Conservation (phyloP, 2,888 invertebrate genomes). For the Sipha maydis region DNA sequence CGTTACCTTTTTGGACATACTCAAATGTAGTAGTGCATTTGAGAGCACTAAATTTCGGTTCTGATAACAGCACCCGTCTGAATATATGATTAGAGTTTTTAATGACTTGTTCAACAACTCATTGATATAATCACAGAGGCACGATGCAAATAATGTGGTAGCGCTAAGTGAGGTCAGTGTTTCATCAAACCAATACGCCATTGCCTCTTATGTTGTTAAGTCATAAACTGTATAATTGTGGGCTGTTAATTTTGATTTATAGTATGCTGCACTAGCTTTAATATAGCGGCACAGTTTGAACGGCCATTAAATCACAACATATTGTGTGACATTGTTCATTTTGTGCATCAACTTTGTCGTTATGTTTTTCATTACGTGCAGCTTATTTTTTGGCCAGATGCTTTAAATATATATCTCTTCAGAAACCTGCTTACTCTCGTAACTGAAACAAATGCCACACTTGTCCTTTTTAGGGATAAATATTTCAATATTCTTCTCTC, state of each 20-base stretch:
- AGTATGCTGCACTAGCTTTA: too few species aligned
- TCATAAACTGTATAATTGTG: slow-evolving; percentile 65
- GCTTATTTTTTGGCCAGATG: slow-evolving; percentile 53
- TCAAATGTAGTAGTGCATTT: slow-evolving; percentile 65
- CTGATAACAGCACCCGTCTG: slow-evolving; percentile 66
- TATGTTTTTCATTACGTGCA: slow-evolving; percentile 60
- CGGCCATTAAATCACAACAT: slow-evolving; percentile 63
- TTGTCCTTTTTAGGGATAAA: slow-evolving; percentile 65
- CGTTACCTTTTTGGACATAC: slow-evolving; percentile 62
- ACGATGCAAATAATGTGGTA: slow-evolving; percentile 58
- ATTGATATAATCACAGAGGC: slow-evolving; percentile 60
- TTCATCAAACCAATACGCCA: slow-evolving; percentile 65
- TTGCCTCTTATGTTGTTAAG: slow-evolving; percentile 64
- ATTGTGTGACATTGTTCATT: slow-evolving; percentile 14
- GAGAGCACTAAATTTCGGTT: slow-evolving; percentile 65
- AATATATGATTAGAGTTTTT: slow-evolving; percentile 64
- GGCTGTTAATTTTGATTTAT: too few species aligned
- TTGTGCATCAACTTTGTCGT: slow-evolving; percentile 61
- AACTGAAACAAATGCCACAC: slow-evolving; percentile 64
- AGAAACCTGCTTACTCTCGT: slow-evolving; percentile 63
- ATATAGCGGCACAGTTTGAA: too few species aligned
- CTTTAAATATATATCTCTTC: slow-evolving; percentile 49
- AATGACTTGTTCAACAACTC: slow-evolving; percentile 39
- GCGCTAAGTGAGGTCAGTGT: slow-evolving; percentile 62
- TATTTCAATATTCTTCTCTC: slow-evolving; percentile 63